Base-by-base conservation (phyloP, 2,113 vertebrate species). In the Lucifuga dentata region DNA sequence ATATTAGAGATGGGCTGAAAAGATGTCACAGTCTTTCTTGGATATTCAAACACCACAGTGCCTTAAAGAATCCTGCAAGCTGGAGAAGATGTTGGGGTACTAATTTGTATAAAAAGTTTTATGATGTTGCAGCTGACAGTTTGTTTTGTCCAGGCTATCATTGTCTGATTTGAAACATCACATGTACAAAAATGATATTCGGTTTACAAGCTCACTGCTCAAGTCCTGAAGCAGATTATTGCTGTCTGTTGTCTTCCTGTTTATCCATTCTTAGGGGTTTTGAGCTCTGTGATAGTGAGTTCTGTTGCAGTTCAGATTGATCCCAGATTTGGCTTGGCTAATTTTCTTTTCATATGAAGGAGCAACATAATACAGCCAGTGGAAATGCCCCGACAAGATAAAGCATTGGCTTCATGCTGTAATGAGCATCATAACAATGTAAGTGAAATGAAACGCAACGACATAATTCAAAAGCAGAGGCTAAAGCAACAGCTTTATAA, bases 41-140 rank as follows among this genome's bases (percentile, higher is more conserved):
- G 56, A 73, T 73, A 76, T 68, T 80, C 38, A 46, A 85, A 76
- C 59, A 80, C 85, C 81, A 5, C 64, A 13, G 70, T 89, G 89
- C 86, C 90, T 90, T 90, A 69, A 26, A 81, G 48, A 90, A 90
- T 88, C 88, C 76, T 85, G 81, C 79, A 82, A 88, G 89, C 85
- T 91, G 89, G 81, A 90, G 82, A 79, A 76, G 55, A 73, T 70
- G 43, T 78, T 76, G 77, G 46, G 71, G 66, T 73, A 23, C 26
- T 1, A 35, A 40, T 52, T 66, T 76, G 80, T 81, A 77, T 62
- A 15, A 61, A 35, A 26, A 26, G n/a, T n/a, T n/a, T n/a, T 11
- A 76, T 76, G 83, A 85, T 64, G 55, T 52, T 66, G 76, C 86
- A 88, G 87, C 74, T 79, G 82, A 78, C 80, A 70, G 36, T 33